Evolutionary conservation across 2,888 invertebrate species (phyloP).

Genomic region (Ophonus ardosiacus): DNA sequence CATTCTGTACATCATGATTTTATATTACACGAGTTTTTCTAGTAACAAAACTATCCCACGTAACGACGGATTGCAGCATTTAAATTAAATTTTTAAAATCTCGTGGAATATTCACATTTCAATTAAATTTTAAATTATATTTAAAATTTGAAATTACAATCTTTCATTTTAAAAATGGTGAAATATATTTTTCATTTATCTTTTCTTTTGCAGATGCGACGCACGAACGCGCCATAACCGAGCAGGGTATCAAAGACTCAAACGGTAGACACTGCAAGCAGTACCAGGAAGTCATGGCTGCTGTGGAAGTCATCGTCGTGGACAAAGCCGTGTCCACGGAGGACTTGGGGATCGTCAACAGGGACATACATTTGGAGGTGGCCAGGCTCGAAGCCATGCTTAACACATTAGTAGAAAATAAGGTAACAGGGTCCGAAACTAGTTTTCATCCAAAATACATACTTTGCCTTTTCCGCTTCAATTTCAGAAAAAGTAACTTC

Average conservation of each 20-base stretch:
- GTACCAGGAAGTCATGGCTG: background rate
- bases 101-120: background rate
- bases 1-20: no score
- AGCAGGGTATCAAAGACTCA: constrained; percentile 46
- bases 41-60: background rate
- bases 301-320: constrained; percentile 71
- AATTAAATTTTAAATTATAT: background rate
- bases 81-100: background rate
- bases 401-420: constrained; percentile 84
- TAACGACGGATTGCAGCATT: background rate
- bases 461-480: no score
- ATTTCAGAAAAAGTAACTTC: no score
- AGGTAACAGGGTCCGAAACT: constrained; percentile 74
- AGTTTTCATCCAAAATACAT: background rate
- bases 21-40: no score
- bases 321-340: constrained; percentile 87
- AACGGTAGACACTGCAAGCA: background rate
- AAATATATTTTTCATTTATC: background rate
- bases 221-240: background rate
- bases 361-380: constrained; percentile 61
- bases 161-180: background rate
- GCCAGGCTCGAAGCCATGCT: constrained; percentile 81
- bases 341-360: constrained; percentile 73
- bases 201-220: constrained; percentile 9
- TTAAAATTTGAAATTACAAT: background rate